Conservation (phyloP, 2,113 vertebrate species). For the Seriola rivoliana region DNA sequence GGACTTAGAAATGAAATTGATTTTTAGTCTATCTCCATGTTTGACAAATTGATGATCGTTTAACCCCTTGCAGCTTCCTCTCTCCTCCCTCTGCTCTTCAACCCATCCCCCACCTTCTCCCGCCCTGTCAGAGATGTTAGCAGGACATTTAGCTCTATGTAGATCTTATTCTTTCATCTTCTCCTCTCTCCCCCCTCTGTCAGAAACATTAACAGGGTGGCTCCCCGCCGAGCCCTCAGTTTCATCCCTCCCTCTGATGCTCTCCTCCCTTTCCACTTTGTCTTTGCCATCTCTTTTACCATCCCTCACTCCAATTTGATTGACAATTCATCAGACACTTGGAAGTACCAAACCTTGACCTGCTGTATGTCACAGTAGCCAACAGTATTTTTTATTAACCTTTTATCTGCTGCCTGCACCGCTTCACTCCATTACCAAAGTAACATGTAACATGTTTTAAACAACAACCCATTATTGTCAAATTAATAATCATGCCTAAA, state of each 20-base stretch:
- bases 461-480: constrained; percentile 5
- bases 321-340: constrained; percentile 64
- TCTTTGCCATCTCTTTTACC: constrained; percentile 17
- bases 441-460: constrained; percentile 2
- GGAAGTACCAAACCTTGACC: constrained; percentile 56
- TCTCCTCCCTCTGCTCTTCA: constrained; percentile 12
- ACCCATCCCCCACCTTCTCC: not conserved
- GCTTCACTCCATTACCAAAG: not conserved
- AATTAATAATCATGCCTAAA: not conserved
- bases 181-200: constrained; percentile 43
- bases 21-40: not conserved
- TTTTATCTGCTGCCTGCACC: constrained; percentile 20
- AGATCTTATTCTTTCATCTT: constrained; percentile 40
- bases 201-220: constrained; percentile 53
- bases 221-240: constrained; percentile 24
- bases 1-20: not conserved
- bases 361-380: constrained; percentile 30
- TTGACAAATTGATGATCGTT: constrained; percentile 18
- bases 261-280: not conserved
- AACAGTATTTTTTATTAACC: constrained; percentile 48
- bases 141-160: constrained; percentile 31
- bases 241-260: constrained; percentile 28
- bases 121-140: constrained; percentile 37
- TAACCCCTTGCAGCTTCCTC: constrained; percentile 16
- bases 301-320: constrained; percentile 40